Conservation (phyloP, 2,888 invertebrate genomes). For the Cabera pusaria region DNA sequence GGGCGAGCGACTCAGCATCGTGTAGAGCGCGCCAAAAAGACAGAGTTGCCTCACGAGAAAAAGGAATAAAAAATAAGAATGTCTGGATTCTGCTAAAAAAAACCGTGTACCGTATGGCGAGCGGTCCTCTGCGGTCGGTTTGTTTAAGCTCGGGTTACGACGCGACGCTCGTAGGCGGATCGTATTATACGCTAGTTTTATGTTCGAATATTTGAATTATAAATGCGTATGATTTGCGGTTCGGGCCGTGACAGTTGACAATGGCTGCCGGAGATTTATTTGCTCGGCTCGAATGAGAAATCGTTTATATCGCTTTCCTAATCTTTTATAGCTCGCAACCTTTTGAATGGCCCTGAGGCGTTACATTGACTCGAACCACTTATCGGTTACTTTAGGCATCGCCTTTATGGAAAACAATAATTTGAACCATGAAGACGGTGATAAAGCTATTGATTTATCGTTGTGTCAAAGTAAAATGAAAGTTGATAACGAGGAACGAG, state of each 20-base stretch:
- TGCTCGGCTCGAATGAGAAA: conserved; percentile 26
- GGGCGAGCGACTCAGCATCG: conserved; percentile 41
- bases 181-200: conserved; percentile 33
- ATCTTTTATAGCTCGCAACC: conserved; percentile 19
- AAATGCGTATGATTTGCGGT: conserved; percentile 34
- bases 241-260: conserved; percentile 29
- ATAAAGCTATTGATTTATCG: too few relatives aligned
- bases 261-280: conserved; percentile 30
- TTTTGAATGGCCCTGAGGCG: conserved; percentile 12
- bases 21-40: conserved; percentile 45
- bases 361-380: conserved; percentile 13
- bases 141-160: conserved; percentile 54
- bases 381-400: conserved; percentile 6
- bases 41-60: conserved; percentile 49
- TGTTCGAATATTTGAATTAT: conserved; percentile 34
- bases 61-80: conserved; percentile 36
- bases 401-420: too few relatives aligned
- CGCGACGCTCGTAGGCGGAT: conserved; percentile 26
- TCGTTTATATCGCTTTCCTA: conserved; percentile 26
- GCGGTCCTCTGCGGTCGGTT: conserved; percentile 54
- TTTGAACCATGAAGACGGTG: too few relatives aligned
- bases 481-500: too few relatives aligned
- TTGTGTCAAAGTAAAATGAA: too few relatives aligned
- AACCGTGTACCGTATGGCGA: conserved; percentile 53
- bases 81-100: conserved; percentile 54